Conservation (phyloP, 2,113 vertebrate genomes). For the Siniperca knerii region DNA sequence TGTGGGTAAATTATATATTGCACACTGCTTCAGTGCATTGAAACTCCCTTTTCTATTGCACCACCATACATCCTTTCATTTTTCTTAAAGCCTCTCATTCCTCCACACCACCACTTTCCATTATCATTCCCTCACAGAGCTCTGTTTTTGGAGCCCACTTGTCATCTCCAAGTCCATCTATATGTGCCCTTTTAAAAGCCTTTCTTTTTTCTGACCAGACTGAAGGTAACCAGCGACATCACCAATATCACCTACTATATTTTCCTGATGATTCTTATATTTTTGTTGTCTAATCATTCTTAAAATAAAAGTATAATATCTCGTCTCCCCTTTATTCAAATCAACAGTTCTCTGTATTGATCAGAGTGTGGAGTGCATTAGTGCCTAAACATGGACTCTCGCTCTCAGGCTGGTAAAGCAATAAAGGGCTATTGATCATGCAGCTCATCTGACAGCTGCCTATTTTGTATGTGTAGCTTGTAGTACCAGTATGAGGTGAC, state of each 20-base stretch:
- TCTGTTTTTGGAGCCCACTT: conserved; percentile 41
- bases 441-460: conserved; percentile 63
- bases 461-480: conserved; percentile 33
- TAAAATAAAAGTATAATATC: conserved; percentile 41
- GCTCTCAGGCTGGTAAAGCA: conserved; percentile 56
- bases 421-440: conserved; percentile 74
- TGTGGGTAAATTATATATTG: neutral
- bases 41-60: conserved; percentile 20
- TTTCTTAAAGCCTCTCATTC: conserved; percentile 49
- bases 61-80: conserved; percentile 12
- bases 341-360: conserved; percentile 63
- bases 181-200: conserved; percentile 36
- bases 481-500: neutral
- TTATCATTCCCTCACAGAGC: conserved; percentile 73
- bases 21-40: conserved; percentile 18
- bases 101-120: conserved; percentile 57
- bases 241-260: conserved; percentile 1
- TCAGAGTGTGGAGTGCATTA: conserved; percentile 62
- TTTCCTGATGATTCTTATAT: conserved; percentile 11
- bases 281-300: conserved; percentile 21
- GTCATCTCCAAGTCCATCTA: conserved; percentile 47
- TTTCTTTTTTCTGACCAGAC: conserved; percentile 25
- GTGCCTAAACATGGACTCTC: conserved; percentile 62
- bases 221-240: conserved; percentile 41
- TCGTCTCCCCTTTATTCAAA: conserved; percentile 42